Evolutionary conservation across 1,140 invertebrate species (phyloP), one percentile per base, ranked within the genome.

Genomic region (Patella vulgata): DNA sequence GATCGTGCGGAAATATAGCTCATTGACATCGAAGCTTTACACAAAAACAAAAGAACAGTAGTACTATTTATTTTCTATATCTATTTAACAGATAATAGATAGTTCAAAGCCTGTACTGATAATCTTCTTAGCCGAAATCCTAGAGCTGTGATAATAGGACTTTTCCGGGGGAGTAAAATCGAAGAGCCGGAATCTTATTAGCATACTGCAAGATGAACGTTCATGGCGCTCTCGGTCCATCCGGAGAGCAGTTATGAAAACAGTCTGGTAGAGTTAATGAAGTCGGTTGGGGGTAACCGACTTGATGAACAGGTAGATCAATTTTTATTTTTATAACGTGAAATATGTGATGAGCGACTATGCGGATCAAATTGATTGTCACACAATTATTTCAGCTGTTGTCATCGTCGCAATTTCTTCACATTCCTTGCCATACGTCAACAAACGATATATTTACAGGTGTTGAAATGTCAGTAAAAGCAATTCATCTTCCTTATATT

Each of bases 171-270:
- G 58, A 39, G 50, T 44, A 43, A 59, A 59, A 39, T 51, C 12
- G 23, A 39, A 48, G 43, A 59, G 46, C 50, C 46, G 44, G 44
- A 48, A 48, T 46, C 17, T 47, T 47, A 70, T 70, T 70, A 70
- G 68, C 67, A 70, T 70, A 66, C 52, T 65, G 55, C 68, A 70
- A 66, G 59, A 70, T 70, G 68, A 66, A 52, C 53, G 62, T 70
- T 63, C 66, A 70, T 70, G 68, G 68, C 68, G 63, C 68, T 66
- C 63, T 66, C 60, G 47, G 53, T 66, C 61, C 64, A 60, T 60
- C 57, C 56, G 53, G 68, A 70, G 64, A 59, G 64, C 58, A 66
- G 59, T 54, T 60, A 66, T 60, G 53, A 66, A 43, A 66, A 66
- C 43, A 54, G 48, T 44, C 50, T 56, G 59, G 46, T 54, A 51